phyloP scores from a whole-genome alignment of 2,113 vertebrate genomes.

The Fregata magnificens region DNA sequence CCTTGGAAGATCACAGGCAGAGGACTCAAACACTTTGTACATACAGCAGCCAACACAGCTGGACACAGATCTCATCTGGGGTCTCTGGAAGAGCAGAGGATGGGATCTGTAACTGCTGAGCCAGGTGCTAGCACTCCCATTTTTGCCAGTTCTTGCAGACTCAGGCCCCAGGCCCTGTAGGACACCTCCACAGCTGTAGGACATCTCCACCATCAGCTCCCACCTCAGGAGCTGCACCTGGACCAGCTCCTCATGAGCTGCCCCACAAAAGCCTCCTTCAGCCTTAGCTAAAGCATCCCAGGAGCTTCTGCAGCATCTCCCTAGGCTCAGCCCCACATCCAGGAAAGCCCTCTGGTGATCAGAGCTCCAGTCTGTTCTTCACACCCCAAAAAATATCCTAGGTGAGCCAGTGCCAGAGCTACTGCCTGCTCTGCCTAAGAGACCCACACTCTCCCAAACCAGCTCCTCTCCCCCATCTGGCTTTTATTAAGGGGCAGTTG shows the following conservation, averaged over 20 bases:
- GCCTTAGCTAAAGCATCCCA: neutral
- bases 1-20: neutral
- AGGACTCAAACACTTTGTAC: neutral
- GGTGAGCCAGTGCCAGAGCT: accelerated
- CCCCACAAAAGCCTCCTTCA: neutral
- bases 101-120: neutral
- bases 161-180: neutral
- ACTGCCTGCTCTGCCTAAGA: neutral
- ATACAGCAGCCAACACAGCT: accelerated
- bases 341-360: neutral
- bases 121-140: neutral
- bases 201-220: no score
- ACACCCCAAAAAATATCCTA: accelerated
- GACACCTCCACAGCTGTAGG: neutral
- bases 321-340: neutral
- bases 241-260: neutral
- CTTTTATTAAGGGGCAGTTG: neutral
- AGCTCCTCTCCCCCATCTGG: accelerated
- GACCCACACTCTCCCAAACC: neutral
- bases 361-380: neutral
- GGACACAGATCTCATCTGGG: neutral
- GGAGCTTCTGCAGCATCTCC: neutral
- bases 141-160: neutral
- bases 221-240: neutral
- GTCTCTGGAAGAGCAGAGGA: neutral